Evolutionary conservation across 1,140 invertebrate species (phyloP).

Genomic region (Antheraea mylitta): DNA sequence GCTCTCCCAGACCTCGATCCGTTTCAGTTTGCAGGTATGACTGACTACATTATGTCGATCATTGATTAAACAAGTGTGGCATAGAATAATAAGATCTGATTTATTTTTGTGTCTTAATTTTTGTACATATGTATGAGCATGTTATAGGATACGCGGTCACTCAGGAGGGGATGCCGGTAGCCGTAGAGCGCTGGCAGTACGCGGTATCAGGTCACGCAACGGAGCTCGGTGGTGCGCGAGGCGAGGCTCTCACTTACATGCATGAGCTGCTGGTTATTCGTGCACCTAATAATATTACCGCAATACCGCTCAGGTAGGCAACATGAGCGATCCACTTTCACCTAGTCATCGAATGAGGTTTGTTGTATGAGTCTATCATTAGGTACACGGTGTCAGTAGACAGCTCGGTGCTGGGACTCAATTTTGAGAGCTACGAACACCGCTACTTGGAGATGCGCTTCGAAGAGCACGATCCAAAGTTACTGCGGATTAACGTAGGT

Average conservation of each 20-base stretch:
- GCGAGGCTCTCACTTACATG: conserved; percentile 43
- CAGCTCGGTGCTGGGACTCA: conserved; percentile 52
- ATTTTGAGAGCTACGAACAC: conserved; percentile 54
- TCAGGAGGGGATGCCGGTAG: neutral
- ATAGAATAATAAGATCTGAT: no score
- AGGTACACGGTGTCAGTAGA: conserved; percentile 56
- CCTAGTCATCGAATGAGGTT: no score
- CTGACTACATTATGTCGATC: no score
- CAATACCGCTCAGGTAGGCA: conserved; percentile 39
- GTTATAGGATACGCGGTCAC: conserved; percentile 35
- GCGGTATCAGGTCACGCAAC: conserved; percentile 29
- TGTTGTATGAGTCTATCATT: conserved; percentile 5
- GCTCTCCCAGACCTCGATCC: conserved; percentile 42
- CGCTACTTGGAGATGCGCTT: conserved; percentile 36
- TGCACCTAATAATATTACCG: conserved; percentile 22
- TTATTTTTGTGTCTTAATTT: no score
- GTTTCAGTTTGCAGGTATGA: conserved; percentile 43
- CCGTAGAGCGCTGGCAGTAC: conserved; percentile 43
- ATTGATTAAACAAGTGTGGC: no score
- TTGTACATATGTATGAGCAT: no score
- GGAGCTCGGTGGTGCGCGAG: conserved; percentile 37
- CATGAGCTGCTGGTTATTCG: conserved; percentile 49
- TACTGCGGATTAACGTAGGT: conserved; percentile 46
- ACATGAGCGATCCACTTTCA: neutral
- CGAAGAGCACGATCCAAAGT: conserved; percentile 21